Evolutionary conservation across 2,888 invertebrate species (phyloP).

Genomic region (Pyrrhosoma nymphula): DNA sequence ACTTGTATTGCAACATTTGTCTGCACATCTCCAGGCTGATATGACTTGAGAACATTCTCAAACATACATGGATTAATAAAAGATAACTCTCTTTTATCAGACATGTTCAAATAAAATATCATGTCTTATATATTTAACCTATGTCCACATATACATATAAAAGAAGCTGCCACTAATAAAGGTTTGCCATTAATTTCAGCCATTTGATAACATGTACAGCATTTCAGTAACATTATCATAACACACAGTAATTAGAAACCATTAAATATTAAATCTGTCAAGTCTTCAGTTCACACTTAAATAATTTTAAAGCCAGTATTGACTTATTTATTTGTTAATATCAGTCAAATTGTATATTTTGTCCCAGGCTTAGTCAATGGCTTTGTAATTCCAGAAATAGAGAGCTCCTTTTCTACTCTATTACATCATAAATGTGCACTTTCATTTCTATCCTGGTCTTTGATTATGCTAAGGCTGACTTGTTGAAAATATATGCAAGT

Average conservation of each 20-base stretch:
- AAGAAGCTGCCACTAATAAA: slow-evolving; percentile 78
- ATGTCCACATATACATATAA: slow-evolving; percentile 69
- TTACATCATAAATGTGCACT: not conserved
- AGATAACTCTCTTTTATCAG: slow-evolving; percentile 37
- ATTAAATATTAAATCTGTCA: slow-evolving; percentile 6
- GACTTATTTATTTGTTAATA: not conserved
- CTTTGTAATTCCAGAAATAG: slow-evolving; percentile 10
- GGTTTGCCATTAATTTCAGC: slow-evolving; percentile 79
- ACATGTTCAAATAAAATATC: not conserved
- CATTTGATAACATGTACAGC: slow-evolving; percentile 69
- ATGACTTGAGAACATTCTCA: slow-evolving; percentile 20
- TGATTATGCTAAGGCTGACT: slow-evolving; percentile 11
- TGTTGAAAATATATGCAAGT: slow-evolving; percentile 25
- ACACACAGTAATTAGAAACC: slow-evolving; percentile 23
- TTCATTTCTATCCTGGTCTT: not conserved
- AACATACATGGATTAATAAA: slow-evolving; percentile 35
- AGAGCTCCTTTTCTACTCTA: not conserved
- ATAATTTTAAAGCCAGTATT: not conserved
- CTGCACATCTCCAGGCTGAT: slow-evolving; percentile 41
- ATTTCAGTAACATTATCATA: slow-evolving; percentile 72
- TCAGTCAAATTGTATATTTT: slow-evolving; percentile 17
- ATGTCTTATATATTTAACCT: slow-evolving; percentile 46
- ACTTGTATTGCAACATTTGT: slow-evolving; percentile 52
- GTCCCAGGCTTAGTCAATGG: not conserved
- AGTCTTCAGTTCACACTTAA: slow-evolving; percentile 18